phyloP scores from a whole-genome alignment of 53 echinoderm and acorn worm species.

The Henricia sp. region DNA sequence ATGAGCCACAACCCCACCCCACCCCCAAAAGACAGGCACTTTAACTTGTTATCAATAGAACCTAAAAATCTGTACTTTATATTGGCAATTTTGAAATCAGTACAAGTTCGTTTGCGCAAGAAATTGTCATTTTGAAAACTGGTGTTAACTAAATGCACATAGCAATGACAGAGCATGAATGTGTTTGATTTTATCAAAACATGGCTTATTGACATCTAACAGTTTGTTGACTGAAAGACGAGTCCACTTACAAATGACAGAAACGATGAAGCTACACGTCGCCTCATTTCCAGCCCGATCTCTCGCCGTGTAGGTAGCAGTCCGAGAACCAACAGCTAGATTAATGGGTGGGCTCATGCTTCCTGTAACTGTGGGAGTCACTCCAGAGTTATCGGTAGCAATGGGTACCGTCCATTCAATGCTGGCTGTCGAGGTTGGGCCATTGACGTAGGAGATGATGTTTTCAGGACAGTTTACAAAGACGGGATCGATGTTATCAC shows the following conservation, averaged over 20 bases:
- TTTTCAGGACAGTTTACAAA: constrained; percentile 62
- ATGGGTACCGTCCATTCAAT: constrained; percentile 40
- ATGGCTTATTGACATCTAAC: neutral
- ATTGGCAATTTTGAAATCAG: too few species aligned
- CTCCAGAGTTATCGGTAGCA: constrained; percentile 53
- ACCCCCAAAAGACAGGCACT: too few species aligned
- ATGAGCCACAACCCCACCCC: too few species aligned
- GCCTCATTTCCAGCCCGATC: constrained; percentile 71
- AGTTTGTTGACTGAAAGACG: neutral
- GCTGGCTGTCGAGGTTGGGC: constrained; percentile 28
- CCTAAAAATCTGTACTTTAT: too few species aligned
- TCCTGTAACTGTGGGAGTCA: constrained; percentile 31
- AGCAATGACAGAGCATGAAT: too few species aligned
- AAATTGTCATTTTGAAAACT: too few species aligned
- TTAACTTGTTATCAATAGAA: too few species aligned
- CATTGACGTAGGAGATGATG: constrained; percentile 30
- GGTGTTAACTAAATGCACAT: too few species aligned
- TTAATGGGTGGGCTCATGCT: constrained; percentile 15
- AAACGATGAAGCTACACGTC: constrained; percentile 61
- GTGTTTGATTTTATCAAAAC: too few species aligned
- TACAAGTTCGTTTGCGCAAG: too few species aligned
- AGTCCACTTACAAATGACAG: constrained; percentile 57
- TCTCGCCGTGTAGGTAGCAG: constrained; percentile 69
- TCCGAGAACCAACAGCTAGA: constrained; percentile 32
- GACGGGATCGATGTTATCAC: constrained; percentile 47